These are phyloP conservation scores for Trematocara nigrifrons DNA, from an alignment of 2,113 vertebrate genomes.

Conservation along the genomic window DNA sequence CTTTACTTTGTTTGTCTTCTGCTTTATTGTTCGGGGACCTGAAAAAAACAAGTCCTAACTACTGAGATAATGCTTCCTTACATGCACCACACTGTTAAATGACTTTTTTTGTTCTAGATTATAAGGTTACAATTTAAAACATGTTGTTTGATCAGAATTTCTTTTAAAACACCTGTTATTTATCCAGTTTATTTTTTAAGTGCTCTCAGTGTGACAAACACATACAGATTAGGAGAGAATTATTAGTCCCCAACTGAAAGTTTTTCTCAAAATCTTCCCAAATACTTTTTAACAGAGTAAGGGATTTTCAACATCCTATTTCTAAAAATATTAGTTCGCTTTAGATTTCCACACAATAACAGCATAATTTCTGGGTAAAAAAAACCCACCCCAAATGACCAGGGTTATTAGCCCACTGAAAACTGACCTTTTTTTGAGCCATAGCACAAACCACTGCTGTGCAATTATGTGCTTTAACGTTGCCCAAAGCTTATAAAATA, in stretches of 20 bases:
- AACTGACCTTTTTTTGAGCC: background rate
- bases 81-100: background rate
- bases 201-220: background rate
- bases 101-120: background rate
- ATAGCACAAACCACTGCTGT: background rate
- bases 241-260: background rate
- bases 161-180: background rate
- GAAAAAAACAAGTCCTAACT: background rate
- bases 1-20: background rate
- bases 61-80: background rate
- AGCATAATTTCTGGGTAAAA: background rate
- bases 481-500: background rate
- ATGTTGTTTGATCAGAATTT: background rate
- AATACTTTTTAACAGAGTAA: background rate
- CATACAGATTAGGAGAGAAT: background rate
- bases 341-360: background rate
- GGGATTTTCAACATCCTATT: background rate
- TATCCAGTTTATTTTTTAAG: background rate
- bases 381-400: fast-evolving
- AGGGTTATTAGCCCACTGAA: background rate
- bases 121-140: background rate
- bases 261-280: background rate
- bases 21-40: constrained; percentile 1
- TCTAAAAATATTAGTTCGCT: background rate
- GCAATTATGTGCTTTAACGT: background rate